Evolutionary conservation across 37 sponge, comb jelly and placozoan genomes (phyloP).

Genomic region (Cladorhizidae sp.): DNA sequence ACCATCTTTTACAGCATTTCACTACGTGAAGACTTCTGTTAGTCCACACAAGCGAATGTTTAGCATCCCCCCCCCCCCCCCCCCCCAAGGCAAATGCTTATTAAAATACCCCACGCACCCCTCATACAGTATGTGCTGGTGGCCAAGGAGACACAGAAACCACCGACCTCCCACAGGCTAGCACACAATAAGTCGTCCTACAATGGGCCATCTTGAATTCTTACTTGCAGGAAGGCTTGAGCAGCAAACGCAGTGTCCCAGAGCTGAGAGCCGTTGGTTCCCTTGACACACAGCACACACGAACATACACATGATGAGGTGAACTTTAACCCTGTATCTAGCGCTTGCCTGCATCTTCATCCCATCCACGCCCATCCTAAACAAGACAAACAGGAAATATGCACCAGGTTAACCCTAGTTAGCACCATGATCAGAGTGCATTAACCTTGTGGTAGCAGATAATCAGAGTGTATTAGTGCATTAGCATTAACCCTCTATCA

Average conservation of each 20-base stretch:
- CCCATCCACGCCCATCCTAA: constrained; percentile 85
- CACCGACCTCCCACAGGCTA: neutral
- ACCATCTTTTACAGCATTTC: too few relatives aligned
- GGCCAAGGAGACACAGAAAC: too few relatives aligned
- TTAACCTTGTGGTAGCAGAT: neutral
- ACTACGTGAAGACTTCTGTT: too few relatives aligned
- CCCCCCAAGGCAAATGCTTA: too few relatives aligned
- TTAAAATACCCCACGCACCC: too few relatives aligned
- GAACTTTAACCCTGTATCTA: neutral
- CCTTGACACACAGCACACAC: constrained; percentile 22
- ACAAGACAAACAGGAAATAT: neutral
- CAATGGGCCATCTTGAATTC: neutral
- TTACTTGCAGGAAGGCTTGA: constrained; percentile 78
- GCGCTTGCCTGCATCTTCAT: constrained; percentile 90
- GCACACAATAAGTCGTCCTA: neutral
- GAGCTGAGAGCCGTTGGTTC: constrained; percentile 90
- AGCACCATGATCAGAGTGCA: neutral
- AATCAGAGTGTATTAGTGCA: too few relatives aligned
- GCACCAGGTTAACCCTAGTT: too few relatives aligned
- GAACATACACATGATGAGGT: neutral
- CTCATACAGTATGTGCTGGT: too few relatives aligned
- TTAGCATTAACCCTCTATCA: too few relatives aligned
- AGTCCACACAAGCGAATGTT: too few relatives aligned
- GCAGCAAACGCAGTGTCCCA: constrained; percentile 90
- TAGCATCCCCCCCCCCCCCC: too few relatives aligned